phyloP scores from a whole-genome alignment of 1,140 invertebrate species.

The Colletes gigas region DNA sequence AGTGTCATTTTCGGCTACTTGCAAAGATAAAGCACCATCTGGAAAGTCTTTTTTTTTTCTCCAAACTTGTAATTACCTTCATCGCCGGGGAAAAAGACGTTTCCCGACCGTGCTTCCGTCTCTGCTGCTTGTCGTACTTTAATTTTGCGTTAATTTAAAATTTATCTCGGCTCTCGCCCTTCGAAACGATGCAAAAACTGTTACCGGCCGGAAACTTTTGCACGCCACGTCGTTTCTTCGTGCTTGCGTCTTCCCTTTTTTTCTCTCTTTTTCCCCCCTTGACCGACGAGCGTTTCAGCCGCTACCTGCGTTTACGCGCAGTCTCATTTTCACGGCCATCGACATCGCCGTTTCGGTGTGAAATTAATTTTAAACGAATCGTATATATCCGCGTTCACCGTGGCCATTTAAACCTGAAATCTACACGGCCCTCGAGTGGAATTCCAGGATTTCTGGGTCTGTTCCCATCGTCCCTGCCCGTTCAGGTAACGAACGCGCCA shows the following conservation, averaged over 20 bases:
- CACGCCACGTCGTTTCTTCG: neutral
- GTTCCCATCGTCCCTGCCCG: neutral
- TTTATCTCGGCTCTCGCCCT: neutral
- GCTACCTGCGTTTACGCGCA: neutral
- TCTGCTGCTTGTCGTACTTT: neutral
- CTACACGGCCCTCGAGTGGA: slow-evolving; percentile 18
- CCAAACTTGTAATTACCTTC: too few species aligned
- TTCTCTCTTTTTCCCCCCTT: slow-evolving; percentile 6
- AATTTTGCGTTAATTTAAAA: neutral
- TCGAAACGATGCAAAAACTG: neutral
- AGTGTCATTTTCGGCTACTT: too few species aligned
- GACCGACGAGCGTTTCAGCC: neutral
- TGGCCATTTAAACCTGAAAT: slow-evolving; percentile 5
- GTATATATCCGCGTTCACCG: neutral
- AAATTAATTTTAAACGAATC: slow-evolving; percentile 17
- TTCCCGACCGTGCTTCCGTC: neutral
- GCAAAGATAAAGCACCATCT: too few species aligned
- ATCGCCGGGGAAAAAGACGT: neutral
- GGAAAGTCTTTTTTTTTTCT: too few species aligned
- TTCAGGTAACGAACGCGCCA: slow-evolving; percentile 37
- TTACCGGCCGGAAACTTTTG: neutral
- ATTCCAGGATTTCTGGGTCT: neutral
- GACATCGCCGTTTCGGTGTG: slow-evolving; percentile 12
- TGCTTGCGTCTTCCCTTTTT: neutral
- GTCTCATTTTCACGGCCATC: slow-evolving; percentile 14